Conservation (phyloP, 2,888 invertebrate genomes). For the Acholoe squamosa region DNA sequence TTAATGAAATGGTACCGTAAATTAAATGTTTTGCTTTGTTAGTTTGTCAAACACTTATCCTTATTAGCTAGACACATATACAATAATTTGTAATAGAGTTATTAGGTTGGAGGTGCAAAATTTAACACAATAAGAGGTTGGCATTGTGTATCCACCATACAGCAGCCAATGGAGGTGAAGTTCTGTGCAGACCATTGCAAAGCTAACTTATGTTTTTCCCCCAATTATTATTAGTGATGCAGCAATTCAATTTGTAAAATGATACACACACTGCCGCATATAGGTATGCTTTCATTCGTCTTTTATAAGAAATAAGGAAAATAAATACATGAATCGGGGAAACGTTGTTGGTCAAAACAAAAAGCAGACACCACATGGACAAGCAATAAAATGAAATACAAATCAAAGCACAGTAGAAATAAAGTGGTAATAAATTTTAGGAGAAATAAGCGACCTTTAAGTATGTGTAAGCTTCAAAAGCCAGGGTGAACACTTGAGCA, state of each 20-base stretch:
- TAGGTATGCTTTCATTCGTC: background rate
- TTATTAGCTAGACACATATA: no score
- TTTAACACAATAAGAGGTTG: background rate
- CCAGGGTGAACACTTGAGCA: conserved; percentile 35
- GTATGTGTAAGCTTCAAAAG: conserved; percentile 25
- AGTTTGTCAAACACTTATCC: no score
- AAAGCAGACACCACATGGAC: conserved; percentile 9
- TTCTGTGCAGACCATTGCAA: background rate
- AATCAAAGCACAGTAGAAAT: background rate
- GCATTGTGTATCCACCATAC: background rate
- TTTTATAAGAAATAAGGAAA: background rate
- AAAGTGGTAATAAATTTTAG: background rate
- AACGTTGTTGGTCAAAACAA: background rate
- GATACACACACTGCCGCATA: background rate
- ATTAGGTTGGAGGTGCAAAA: background rate
- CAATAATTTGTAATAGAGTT: no score
- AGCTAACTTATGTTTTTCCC: background rate
- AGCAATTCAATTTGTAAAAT: background rate
- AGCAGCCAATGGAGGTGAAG: background rate
- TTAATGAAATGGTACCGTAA: no score
- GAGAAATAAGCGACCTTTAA: background rate
- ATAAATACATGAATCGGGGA: background rate
- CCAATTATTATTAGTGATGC: background rate
- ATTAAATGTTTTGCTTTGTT: background rate
- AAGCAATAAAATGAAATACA: background rate